Evolutionary conservation across 2,888 invertebrate genomes (phyloP), one percentile per base, ranked within the genome.

Genomic region (Clostera curtula): DNA sequence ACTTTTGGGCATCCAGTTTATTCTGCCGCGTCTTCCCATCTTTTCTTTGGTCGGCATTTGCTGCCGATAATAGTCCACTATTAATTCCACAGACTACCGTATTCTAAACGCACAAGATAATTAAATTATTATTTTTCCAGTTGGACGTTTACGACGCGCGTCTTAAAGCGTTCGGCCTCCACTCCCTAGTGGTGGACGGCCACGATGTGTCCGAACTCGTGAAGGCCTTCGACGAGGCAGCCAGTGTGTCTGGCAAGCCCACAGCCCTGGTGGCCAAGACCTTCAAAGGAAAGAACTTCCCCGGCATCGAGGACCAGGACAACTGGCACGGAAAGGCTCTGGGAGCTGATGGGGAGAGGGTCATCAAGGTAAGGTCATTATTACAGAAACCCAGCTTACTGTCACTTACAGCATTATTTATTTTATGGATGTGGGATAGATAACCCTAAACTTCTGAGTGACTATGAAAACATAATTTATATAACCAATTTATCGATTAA

Each of bases 291-390:
- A 93, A 88, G 64, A 90, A 89, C 53, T 96, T 96, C 82, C 90
- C 92, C 19, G 90, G 90, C 27, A 95, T 99, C 57, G 98, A 97
- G 72, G 94, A 99, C 70, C 52, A 88, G 45, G 94, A 96, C 31
- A 96, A 97, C 76, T 99, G 98, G 98, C 99, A 99, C 65, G 99
- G 99, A 26, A 99, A 99, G 74, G 91, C 99, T 0, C 77, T 99
- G 32, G 97, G 96, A 0, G 90, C 87, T 26, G 91, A 94, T 36
- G 89, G 93, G 1, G 90, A 90, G 1, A 88, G 85, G 46, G 88
- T 93, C 5, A 73, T 82, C 27, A 76, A 80, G 76, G 89, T 89
- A 63, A 27, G 31, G 16, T 3, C 41, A 5, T 3, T 4, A 13
- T 13, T 7, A 12, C 14, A n/a, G 4, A 8, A 3, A 12, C 3